A percentile compares a stretch with the other conserved stretches of the same genome.
These are phyloP conservation scores for Grapholita molesta DNA, from an alignment of 1,140 invertebrate species.

Conservation along the genomic window DNA sequence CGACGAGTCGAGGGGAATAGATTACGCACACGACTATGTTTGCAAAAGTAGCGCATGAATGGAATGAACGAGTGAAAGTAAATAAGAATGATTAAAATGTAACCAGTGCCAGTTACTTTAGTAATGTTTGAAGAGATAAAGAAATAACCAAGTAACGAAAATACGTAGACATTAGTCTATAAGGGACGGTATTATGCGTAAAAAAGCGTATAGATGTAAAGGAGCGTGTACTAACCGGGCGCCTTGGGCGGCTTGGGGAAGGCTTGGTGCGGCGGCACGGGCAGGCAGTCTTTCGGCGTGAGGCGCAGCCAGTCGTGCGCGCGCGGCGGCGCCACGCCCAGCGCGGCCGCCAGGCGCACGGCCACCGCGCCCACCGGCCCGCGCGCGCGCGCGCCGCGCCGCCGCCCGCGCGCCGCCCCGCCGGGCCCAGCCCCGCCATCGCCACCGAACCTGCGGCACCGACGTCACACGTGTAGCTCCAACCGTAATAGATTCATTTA, in stretches of 20 bases:
- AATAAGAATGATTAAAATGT: too few relatives aligned
- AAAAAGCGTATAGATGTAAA: background rate
- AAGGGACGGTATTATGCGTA: too few relatives aligned
- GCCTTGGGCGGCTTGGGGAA: slow-evolving; percentile 93
- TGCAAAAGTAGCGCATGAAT: too few relatives aligned
- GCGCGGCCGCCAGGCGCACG: slow-evolving; percentile 83
- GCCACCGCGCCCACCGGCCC: slow-evolving; percentile 89
- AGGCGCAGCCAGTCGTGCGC: slow-evolving; percentile 89
- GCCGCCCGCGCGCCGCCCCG: slow-evolving; percentile 80
- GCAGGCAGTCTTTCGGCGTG: slow-evolving; percentile 88
- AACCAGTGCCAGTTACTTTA: too few relatives aligned
- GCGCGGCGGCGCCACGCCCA: slow-evolving; percentile 79
- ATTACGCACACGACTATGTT: too few relatives aligned
- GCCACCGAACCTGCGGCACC: slow-evolving; percentile 78
- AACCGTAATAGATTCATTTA: too few relatives aligned
- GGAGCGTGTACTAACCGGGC: slow-evolving; percentile 53
- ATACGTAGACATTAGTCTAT: too few relatives aligned
- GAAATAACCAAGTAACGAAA: too few relatives aligned
- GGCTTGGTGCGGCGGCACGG: slow-evolving; percentile 86
- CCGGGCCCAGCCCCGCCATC: slow-evolving; percentile 80
- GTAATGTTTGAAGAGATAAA: too few relatives aligned
- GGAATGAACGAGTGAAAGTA: too few relatives aligned
- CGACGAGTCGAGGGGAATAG: too few relatives aligned
- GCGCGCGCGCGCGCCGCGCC: slow-evolving; percentile 73
- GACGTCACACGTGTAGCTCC: too few relatives aligned